Base-by-base conservation (phyloP, 2,797 vertebrate species). In the Pitangus sulphuratus region DNA sequence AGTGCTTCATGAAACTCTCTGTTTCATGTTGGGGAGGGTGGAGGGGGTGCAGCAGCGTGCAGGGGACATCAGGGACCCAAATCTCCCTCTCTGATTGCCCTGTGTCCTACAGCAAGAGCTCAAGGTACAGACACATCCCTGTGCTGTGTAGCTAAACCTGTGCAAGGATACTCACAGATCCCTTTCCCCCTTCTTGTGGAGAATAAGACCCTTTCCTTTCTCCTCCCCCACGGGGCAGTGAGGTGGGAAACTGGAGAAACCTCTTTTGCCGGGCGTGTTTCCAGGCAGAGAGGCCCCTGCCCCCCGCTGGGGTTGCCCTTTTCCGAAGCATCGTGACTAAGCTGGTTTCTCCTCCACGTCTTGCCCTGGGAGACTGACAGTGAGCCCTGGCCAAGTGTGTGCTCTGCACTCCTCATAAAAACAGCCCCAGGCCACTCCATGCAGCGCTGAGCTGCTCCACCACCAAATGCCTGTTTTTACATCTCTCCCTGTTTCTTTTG, bases 231-330 rank as follows among this genome's bases (percentile, higher is more conserved):
- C 2, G 33, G 56, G 78, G 33, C 62, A 65, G 31, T 22, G 64
- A 75, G 83, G 74, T 76, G 88, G 58, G 85, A 87, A 94, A 94
- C 66, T 25, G 64, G 56, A 93, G 95, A 44, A 83, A 39, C 60
- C 86, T 90, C 66, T 84, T 31, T 64, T 62, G 80, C 57, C 0
- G 3, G 89, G 86, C 47, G 0, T 6, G 2, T 66, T 87, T 93
- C 89, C 89, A 93, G 68, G 56, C 12, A 1, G 68, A 87, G 90
- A 60, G 92, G 95, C 94, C 92, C 90, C 2, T 0, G 69, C 79
- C 68, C 66, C 82, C 85, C 1, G 4, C 42, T 61, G 92, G 66
- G 92, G 79, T 76, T 92, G 10, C 79, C 78, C 86, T 82, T 82
- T 48, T 44, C 80, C 79, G 66, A 25, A 62, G 69, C 17, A 1